phyloP scores from a whole-genome alignment of 2,888 invertebrate species.

The Cheilosia soror region DNA sequence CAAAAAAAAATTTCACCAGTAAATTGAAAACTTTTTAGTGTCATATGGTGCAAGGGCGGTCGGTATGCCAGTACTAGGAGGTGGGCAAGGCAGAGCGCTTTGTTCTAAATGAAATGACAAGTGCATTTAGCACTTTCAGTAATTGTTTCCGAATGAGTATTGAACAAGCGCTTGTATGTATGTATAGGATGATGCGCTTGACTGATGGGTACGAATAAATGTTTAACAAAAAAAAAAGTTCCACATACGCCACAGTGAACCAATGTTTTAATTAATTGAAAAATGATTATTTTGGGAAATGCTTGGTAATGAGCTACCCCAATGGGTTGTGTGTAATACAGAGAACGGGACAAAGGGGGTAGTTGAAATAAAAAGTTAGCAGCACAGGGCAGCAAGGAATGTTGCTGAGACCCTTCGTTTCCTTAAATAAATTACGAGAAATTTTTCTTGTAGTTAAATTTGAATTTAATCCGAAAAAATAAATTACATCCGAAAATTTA shows the following conservation, averaged over 20 bases:
- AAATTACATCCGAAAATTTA: no score
- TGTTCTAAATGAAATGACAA: constrained; percentile 62
- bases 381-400: no score
- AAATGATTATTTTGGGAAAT: constrained; percentile 13
- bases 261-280: constrained; percentile 12
- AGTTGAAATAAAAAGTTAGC: no score
- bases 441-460: no score
- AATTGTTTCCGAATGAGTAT: constrained; percentile 63
- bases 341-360: no score
- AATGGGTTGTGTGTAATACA: no score
- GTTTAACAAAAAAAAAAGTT: constrained; percentile 8
- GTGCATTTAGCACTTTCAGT: constrained; percentile 56
- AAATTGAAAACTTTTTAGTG: constrained; percentile 65
- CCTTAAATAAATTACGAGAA: no score
- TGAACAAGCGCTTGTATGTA: constrained; percentile 22
- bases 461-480: no score
- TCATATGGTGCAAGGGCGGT: constrained; percentile 15
- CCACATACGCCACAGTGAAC: constrained; percentile 13
- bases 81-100: constrained; percentile 32
- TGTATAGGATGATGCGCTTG: constrained; percentile 31
- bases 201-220: background rate
- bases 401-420: no score
- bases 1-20: constrained; percentile 34
- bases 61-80: background rate
- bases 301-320: background rate